These are phyloP conservation scores for Eulithis testata DNA, from an alignment of 2,888 invertebrate species.

Conservation along the genomic window DNA sequence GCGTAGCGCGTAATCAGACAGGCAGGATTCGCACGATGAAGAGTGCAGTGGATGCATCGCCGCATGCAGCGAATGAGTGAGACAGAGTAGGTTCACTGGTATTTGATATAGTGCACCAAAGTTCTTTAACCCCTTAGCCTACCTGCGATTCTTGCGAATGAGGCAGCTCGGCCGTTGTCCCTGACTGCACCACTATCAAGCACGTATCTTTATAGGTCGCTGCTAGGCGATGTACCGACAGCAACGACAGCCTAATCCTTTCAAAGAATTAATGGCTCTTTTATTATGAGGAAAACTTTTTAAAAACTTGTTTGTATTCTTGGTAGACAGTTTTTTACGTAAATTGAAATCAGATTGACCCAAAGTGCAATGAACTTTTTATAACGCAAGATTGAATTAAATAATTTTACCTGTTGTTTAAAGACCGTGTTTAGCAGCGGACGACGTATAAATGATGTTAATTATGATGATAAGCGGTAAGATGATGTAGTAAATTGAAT, in stretches of 20 bases:
- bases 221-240: conserved; percentile 66
- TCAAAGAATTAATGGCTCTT: not conserved
- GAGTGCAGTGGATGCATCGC: conserved; percentile 70
- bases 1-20: conserved; percentile 80
- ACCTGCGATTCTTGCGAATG: conserved; percentile 83
- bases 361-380: conserved; percentile 28
- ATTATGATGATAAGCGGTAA: too few relatives aligned
- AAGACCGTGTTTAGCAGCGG: too few relatives aligned
- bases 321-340: conserved; percentile 27
- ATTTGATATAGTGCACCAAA: conserved; percentile 84
- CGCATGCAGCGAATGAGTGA: conserved; percentile 71
- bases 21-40: conserved; percentile 81
- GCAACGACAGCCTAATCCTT: conserved; percentile 44
- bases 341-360: conserved; percentile 17
- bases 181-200: conserved; percentile 76
- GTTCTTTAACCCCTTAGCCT: conserved; percentile 85
- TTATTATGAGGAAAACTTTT: conserved; percentile 18
- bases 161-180: conserved; percentile 83
- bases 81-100: conserved; percentile 82
- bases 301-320: conserved; percentile 14
- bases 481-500: too few relatives aligned
- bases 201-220: conserved; percentile 83
- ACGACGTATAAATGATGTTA: too few relatives aligned
- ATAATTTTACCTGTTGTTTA: conserved; percentile 8
- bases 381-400: conserved; percentile 14